A percentile compares a stretch with the other conserved stretches of the same genome.
Evolutionary conservation across 2,888 invertebrate genomes (phyloP).

Genomic region (Mycalesis mineus): DNA sequence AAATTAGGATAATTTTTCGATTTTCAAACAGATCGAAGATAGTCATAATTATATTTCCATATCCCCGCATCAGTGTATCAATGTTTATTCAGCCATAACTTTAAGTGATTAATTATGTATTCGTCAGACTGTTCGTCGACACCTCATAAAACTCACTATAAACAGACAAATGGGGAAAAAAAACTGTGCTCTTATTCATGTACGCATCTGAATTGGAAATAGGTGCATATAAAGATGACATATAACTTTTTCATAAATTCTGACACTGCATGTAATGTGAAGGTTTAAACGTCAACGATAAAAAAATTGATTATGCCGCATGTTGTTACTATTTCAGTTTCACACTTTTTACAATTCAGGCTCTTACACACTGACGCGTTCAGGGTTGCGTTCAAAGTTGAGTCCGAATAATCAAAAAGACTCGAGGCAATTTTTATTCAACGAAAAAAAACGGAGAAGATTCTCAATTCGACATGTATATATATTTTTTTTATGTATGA

Average conservation of each 20-base stretch:
- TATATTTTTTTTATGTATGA: too few relatives aligned
- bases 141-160: conserved; percentile 22
- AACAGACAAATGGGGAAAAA: conserved; percentile 11
- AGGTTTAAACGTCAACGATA: not conserved
- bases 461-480: too few relatives aligned
- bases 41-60: not conserved
- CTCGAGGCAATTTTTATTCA: too few relatives aligned
- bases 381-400: too few relatives aligned
- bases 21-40: not conserved
- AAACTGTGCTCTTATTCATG: conserved; percentile 10
- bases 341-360: too few relatives aligned
- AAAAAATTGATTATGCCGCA: not conserved
- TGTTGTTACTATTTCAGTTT: too few relatives aligned
- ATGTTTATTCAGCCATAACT: not conserved
- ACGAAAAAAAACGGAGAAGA: too few relatives aligned
- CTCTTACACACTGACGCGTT: too few relatives aligned
- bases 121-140: conserved; percentile 15
- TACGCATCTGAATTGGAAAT: conserved; percentile 5
- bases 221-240: conserved; percentile 5
- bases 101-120: conserved; percentile 21
- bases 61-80: not conserved
- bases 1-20: not conserved
- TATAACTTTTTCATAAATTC: not conserved
- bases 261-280: not conserved
- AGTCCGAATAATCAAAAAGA: too few relatives aligned